phyloP scores from a whole-genome alignment of 2,113 vertebrate genomes.

The Camelus bactrianus region DNA sequence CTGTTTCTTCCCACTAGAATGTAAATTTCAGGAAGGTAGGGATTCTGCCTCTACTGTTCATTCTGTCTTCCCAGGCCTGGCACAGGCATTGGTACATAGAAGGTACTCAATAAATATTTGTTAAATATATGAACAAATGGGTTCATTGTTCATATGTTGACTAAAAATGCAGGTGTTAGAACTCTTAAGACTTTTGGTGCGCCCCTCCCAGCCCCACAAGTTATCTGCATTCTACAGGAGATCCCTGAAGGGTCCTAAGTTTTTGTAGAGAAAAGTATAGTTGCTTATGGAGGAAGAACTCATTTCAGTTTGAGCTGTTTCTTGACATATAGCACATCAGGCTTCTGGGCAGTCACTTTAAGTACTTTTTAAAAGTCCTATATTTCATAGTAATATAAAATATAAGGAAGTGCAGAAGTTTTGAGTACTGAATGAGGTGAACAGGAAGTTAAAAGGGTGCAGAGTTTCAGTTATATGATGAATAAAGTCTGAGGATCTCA shows the following conservation, averaged over 20 bases:
- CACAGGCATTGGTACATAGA: neutral
- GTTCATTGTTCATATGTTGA: neutral
- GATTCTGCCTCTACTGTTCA: neutral
- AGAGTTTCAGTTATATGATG: neutral
- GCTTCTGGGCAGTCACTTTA: neutral
- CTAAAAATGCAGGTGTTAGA: neutral
- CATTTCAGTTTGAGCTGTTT: neutral
- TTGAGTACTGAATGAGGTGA: neutral
- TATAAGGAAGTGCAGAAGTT: neutral
- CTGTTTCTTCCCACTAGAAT: neutral
- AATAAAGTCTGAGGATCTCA: neutral
- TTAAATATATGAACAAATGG: neutral
- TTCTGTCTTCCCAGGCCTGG: neutral
- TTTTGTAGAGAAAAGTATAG: neutral
- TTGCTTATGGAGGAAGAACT: neutral
- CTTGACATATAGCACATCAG: neutral
- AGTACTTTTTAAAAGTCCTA: neutral
- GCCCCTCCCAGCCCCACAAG: too few species aligned
- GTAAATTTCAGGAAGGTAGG: neutral
- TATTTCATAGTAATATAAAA: neutral
- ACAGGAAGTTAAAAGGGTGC: neutral
- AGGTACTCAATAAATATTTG: neutral
- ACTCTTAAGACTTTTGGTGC: neutral
- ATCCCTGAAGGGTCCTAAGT: neutral
- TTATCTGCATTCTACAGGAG: conserved; percentile 1